These are phyloP conservation scores for Drosophila diplacantha DNA, from an alignment of 2,888 invertebrate species.

Conservation along the genomic window DNA sequence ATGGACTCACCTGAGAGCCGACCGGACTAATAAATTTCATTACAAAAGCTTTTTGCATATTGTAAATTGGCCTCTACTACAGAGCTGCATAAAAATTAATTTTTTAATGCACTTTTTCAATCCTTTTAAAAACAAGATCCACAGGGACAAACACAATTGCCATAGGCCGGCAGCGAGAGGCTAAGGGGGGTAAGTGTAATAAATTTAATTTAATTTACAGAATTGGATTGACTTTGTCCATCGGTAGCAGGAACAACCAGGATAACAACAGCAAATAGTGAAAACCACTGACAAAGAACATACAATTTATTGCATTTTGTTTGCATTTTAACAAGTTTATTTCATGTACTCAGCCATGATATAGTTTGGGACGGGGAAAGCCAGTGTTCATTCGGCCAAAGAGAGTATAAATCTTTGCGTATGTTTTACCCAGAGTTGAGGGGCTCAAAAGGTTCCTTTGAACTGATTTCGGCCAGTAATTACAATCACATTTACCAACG, in stretches of 20 bases:
- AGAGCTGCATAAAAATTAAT: conserved; percentile 48
- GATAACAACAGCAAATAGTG: conserved; percentile 29
- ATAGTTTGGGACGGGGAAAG: background rate
- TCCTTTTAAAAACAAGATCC: conserved; percentile 41
- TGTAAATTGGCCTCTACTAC: conserved; percentile 46
- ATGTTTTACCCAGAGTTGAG: background rate
- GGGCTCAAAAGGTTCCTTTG: conserved; percentile 3
- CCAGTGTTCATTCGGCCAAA: background rate
- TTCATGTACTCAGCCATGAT: conserved; percentile 26
- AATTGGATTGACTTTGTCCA: conserved; percentile 54
- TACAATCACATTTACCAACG: conserved; percentile 17
- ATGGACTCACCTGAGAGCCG: conserved; percentile 36
- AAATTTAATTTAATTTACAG: conserved; percentile 70
- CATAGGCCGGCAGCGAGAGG: conserved; percentile 4
- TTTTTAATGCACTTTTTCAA: conserved; percentile 51
- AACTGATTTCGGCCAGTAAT: conserved; percentile 16
- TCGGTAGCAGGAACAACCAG: conserved; percentile 28
- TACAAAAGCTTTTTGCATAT: conserved; percentile 42
- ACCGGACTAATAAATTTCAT: conserved; percentile 37
- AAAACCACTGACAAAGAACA: conserved; percentile 34
- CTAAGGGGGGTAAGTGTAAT: conserved; percentile 42
- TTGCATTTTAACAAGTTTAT: conserved; percentile 59
- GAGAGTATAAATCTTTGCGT: background rate
- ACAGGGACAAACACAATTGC: conserved; percentile 21
- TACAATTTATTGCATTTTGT: conserved; percentile 63